Evolutionary conservation across 2,888 invertebrate species (phyloP), one percentile per base, ranked within the genome.

Genomic region (Drosophila nigricruria): DNA sequence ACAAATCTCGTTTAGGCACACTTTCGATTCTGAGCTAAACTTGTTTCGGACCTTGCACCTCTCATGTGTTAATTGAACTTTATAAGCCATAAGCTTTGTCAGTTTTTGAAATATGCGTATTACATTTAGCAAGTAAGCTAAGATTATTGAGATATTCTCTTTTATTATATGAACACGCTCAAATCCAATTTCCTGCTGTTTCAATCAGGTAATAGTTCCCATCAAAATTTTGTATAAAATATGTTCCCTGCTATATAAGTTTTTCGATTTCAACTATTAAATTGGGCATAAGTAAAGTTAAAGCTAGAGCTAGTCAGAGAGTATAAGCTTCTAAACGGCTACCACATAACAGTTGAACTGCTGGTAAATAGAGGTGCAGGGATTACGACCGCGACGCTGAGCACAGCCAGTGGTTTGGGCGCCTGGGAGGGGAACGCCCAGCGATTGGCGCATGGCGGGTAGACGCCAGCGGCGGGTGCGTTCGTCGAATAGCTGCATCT

Each of bases 311-410:
- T 25, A n/a, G 25, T 25, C 4, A 16, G n/a, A 10, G 27, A 1
- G 9, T 9, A 0, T 6, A 2, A 14, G 18, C 49, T 18, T 32
- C 50, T 72, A 67, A 18, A 38, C 54, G 9, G 91, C 81, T 77
- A 89, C 42, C 20, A 67, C 75, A 27, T 68, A 90, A 62, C 91
- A 91, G 14, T 84, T 82, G 66, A 92, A 90, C 56, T 91, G 91
- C 32, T 83, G 72, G 59, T 91, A 91, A 60, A 80, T 75, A 45
- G 60, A 70, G 56, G 65, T 63, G 65, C 67, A 84, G 0, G 65
- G 61, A 66, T 90, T 81, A 36, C 69, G 72, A 1, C 38, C 77
- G 5, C 78, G 64, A 9, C 75, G 73, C 53, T 63, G 63, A 5
- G 57, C 42, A 45, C 92, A 91, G 3, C n/a, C 56, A 0, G 40